phyloP scores from a whole-genome alignment of 2,888 invertebrate genomes.

The Mesorhabditis belari region DNA sequence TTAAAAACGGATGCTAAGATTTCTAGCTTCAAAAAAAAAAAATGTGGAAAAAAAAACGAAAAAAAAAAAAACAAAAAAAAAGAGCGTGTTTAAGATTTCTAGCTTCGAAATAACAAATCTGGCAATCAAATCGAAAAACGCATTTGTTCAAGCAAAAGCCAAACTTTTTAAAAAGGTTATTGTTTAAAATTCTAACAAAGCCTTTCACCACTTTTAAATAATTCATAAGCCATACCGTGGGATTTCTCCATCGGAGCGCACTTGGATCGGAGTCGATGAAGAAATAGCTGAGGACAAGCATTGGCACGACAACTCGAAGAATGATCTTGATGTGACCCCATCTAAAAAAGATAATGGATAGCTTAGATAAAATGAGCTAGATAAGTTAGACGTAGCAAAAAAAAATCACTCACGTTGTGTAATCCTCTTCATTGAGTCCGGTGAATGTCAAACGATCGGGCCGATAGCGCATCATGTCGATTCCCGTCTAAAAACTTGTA shows the following conservation, averaged over 20 bases:
- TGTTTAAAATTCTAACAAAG: neutral
- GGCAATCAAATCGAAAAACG: no score
- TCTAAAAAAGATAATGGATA: constrained; percentile 12
- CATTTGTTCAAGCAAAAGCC: neutral
- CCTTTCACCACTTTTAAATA: no score
- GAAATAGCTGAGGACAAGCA: constrained; percentile 37
- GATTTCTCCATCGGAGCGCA: constrained; percentile 41
- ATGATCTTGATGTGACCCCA: constrained; percentile 33
- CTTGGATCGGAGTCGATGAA: constrained; percentile 36
- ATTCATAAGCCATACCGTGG: constrained; percentile 22
- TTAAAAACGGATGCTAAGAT: no score
- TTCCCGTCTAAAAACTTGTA: constrained; percentile 21
- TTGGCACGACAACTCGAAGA: constrained; percentile 41
- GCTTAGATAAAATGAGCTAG: no score
- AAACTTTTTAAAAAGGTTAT: neutral
- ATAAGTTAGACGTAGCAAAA: neutral
- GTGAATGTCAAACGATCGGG: constrained; percentile 47
- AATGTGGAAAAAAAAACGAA: no score
- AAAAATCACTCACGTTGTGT: constrained; percentile 26
- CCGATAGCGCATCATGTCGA: constrained; percentile 41
- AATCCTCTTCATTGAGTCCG: constrained; percentile 46
- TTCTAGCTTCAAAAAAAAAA: no score
- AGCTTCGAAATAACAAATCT: no score
- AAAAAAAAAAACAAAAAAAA: no score
- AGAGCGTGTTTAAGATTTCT: no score